Evolutionary conservation across 2,113 vertebrate genomes (phyloP).

Genomic region (Boleophthalmus pectinirostris): DNA sequence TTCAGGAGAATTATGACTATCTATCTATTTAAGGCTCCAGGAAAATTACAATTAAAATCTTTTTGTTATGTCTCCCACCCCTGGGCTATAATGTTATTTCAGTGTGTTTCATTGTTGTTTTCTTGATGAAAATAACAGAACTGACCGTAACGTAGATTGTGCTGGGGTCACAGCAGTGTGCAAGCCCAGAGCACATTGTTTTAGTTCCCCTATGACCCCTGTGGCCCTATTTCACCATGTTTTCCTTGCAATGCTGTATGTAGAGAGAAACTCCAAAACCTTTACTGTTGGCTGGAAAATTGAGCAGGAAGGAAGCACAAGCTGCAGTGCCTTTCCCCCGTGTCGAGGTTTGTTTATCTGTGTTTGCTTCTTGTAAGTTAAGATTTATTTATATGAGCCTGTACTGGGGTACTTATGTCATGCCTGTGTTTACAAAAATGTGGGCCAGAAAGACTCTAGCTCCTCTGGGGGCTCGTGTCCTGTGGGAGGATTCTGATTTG

Average conservation of each 20-base stretch:
- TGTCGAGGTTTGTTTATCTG: constrained; percentile 32
- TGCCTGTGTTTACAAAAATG: constrained; percentile 63
- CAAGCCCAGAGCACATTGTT: constrained; percentile 50
- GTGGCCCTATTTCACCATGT: constrained; percentile 25
- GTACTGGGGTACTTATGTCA: constrained; percentile 53
- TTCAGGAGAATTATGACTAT: too few relatives aligned
- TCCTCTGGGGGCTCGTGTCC: constrained; percentile 52
- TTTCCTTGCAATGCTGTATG: constrained; percentile 46
- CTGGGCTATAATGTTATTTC: constrained; percentile 1
- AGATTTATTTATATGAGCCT: constrained; percentile 62
- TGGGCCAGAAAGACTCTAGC: constrained; percentile 37
- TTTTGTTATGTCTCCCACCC: too few relatives aligned
- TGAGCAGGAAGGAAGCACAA: constrained; percentile 43
- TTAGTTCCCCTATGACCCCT: constrained; percentile 43
- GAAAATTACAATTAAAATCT: too few relatives aligned
- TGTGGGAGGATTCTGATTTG: constrained; percentile 55
- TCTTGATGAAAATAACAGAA: constrained; percentile 31
- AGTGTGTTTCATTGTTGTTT: constrained; percentile 36
- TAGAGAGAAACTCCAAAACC: constrained; percentile 37
- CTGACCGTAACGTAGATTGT: constrained; percentile 26
- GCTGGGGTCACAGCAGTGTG: constrained; percentile 49
- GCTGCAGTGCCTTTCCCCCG: constrained; percentile 42
- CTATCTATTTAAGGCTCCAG: too few relatives aligned
- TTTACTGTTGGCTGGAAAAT: constrained; percentile 59
- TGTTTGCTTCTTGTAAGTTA: constrained; percentile 43